phyloP scores from a whole-genome alignment of 1,140 invertebrate genomes.

The Drosophila kepulauana region DNA sequence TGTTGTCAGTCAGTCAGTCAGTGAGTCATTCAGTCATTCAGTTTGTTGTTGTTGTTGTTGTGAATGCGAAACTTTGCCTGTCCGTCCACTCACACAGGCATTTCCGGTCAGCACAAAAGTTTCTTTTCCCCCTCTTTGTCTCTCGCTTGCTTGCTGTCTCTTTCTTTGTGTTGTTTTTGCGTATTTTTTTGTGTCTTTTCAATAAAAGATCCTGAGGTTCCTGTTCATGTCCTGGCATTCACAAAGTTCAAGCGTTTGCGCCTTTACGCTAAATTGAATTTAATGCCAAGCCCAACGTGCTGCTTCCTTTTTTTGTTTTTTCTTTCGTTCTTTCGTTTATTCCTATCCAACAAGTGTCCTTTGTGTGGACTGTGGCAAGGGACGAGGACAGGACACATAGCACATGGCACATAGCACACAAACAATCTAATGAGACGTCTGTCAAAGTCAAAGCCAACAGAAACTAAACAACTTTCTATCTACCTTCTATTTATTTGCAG shows the following conservation, averaged over 20 bases:
- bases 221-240: conserved; percentile 47
- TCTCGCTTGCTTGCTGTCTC: not conserved
- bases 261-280: conserved; percentile 82
- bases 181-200: conserved; percentile 35
- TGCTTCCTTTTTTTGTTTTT: not conserved
- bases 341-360: conserved; percentile 50
- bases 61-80: conserved; percentile 61
- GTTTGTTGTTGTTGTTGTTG: conserved; percentile 26
- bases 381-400: not conserved
- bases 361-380: conserved; percentile 18
- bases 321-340: not conserved
- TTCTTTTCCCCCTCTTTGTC: conserved; percentile 27
- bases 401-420: not conserved
- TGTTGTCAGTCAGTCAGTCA: conserved; percentile 37
- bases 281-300: conserved; percentile 55
- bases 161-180: conserved; percentile 25
- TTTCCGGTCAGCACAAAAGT: conserved; percentile 75
- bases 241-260: conserved; percentile 74
- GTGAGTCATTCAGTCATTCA: conserved; percentile 26
- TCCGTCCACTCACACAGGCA: conserved; percentile 57
- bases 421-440: conserved; percentile 54
- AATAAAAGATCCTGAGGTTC: conserved; percentile 37
- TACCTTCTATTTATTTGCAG: conserved; percentile 58
- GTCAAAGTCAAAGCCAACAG: conserved; percentile 47
- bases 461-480: conserved; percentile 45